Evolutionary conservation across 2,888 invertebrate species (phyloP), one percentile per base, ranked within the genome.

Genomic region (Megamerina dolium): DNA sequence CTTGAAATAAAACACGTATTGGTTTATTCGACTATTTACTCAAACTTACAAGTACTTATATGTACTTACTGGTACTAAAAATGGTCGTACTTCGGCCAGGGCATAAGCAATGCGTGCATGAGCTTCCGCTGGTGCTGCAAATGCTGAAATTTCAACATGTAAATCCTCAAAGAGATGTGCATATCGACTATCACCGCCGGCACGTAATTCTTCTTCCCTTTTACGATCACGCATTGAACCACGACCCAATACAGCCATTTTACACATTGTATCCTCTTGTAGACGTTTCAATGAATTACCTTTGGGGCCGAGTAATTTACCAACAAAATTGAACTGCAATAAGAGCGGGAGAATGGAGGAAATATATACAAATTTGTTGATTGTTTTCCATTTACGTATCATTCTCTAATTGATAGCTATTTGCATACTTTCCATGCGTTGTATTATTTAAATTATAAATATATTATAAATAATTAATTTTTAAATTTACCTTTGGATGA

Each of bases 231-330:
- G 83, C 87, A 94, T 92, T 1, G 93, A 93, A 39, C 93, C 93
- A 51, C 86, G 78, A 12, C 94, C 94, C 6, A 94, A 77, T 17
- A 94, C 87, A 9, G 93, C 89, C 90, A 94, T 93, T 75, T 92
- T 92, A 64, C 92, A 92, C 79, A 91, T 87, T 3, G 94, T 93
- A 64, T 92, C 91, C 61, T 93, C 92, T 70, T 94, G 93, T 33
- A 94, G 75, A 46, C 88, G 81, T 64, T 92, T 92, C 79, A 94
- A 79, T 9, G 92, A 90, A 71, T 87, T 90, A 27, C 93, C 94
- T 72, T 92, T 93, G 6, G 93, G 94, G 1, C 94, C 94, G 56
- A 94, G 75, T 36, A 94, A 76, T 73, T 93, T 92, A 5, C 94
- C 94, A 48, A 94, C 92, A 73, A 94, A 94, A 73, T 94, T 94